A percentile compares a stretch with the other conserved stretches of the same genome.
Evolutionary conservation across 2,797 vertebrate species (phyloP).

Genomic region (Peromyscus nudipes): DNA sequence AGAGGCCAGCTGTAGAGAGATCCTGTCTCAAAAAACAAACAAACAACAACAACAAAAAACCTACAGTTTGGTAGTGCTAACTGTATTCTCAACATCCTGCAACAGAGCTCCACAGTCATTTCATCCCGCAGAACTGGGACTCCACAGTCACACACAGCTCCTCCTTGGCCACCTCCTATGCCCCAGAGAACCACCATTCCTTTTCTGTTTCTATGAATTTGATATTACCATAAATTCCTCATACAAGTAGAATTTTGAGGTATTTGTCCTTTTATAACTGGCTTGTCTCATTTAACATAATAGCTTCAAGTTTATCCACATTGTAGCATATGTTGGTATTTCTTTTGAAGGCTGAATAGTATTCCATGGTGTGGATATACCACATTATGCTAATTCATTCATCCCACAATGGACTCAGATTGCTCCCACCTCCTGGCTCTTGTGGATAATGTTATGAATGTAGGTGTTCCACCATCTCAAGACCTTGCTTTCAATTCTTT

Average conservation of each 20-base stretch:
- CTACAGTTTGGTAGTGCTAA: neutral
- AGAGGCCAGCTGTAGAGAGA: neutral
- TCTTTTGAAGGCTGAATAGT: neutral
- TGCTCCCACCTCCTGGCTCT: neutral
- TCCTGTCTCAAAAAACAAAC: neutral
- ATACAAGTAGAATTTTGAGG: neutral
- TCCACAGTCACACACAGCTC: neutral
- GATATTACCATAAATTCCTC: neutral
- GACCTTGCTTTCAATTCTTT: neutral
- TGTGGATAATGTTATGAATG: neutral
- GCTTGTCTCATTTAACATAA: neutral
- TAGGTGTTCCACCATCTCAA: neutral
- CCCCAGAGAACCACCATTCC: neutral
- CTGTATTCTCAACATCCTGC: neutral
- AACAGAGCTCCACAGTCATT: neutral
- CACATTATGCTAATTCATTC: neutral
- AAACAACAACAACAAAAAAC: neutral
- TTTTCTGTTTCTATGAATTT: neutral
- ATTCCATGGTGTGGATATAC: neutral
- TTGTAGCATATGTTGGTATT: neutral
- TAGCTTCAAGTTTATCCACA: neutral
- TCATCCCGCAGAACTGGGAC: neutral
- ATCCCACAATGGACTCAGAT: neutral
- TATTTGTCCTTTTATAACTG: neutral
- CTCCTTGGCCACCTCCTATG: accelerated